Evolutionary conservation across 2,797 vertebrate species (phyloP), one percentile per base, ranked within the genome.

Genomic region (Leucoraja ocellata): DNA sequence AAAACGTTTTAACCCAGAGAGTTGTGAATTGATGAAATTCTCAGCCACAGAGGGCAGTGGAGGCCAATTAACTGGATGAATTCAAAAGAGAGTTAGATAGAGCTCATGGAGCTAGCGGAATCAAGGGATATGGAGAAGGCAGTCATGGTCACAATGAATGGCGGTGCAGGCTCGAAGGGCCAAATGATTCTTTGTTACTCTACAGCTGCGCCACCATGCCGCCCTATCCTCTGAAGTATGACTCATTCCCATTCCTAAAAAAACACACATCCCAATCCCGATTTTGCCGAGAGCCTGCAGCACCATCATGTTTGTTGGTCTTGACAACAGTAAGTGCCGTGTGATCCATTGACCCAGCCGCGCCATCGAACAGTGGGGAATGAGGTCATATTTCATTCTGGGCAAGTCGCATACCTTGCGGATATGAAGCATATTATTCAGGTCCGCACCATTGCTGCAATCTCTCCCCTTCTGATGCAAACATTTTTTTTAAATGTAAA

Each of bases 371-470:
- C 65, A 63, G 83, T 86, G 83, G 28, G 28, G 28, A 88, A 88
- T 88, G 32, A 88, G 84, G 61, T 88, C 65, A 18, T 88, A 68
- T 36, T 88, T 88, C 84, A 88, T 14, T 36, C 28, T 18, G 61
- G 28, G 61, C 13, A 88, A 65, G n/a, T 10, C 1, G 14, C 14
- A 68, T 65, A 88, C 61, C n/a, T 88, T 65, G 84, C 84, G 65
- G 63, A 88, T 65, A 88, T 88, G 65, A 83, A 25, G 58, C 61
- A 88, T 32, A 88, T 88, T 63, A 21, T 36, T 88, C 83, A 86
- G 32, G 61, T 65, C n/a, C 28, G 63, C 25, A 58, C 9, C 25
- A 61, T 3, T 13, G 61, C 8, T 10, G 54, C 54, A 61, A 84
- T 81, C 14, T 16, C 39, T 83, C 46, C 54, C 83, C 65, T 16